Conservation (phyloP, 2,888 invertebrate genomes). For the Andrena flavipes region DNA sequence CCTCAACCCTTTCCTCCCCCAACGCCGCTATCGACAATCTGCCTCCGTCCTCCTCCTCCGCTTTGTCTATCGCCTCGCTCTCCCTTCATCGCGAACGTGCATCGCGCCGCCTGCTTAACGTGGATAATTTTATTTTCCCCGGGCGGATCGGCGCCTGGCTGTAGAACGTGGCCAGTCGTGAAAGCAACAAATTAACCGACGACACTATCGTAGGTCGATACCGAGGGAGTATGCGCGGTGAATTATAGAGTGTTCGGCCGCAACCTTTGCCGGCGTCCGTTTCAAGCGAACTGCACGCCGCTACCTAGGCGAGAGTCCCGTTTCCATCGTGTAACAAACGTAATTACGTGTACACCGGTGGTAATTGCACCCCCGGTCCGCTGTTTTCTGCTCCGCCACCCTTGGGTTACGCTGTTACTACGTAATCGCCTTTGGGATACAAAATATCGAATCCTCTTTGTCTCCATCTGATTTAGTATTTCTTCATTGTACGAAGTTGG, state of each 20-base stretch:
- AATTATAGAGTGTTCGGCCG: conserved; percentile 45
- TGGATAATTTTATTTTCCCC: conserved; percentile 65
- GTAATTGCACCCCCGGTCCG: conserved; percentile 18
- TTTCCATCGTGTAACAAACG: conserved; percentile 46
- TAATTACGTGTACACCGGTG: conserved; percentile 38
- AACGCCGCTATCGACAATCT: neutral
- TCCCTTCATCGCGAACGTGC: conserved; percentile 47
- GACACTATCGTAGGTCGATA: conserved; percentile 61
- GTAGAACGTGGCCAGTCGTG: conserved; percentile 44
- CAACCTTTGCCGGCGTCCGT: conserved; percentile 42
- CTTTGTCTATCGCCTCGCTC: conserved; percentile 29
- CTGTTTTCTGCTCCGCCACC: neutral
- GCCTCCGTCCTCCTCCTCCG: neutral
- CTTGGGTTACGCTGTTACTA: neutral
- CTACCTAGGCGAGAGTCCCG: conserved; percentile 37
- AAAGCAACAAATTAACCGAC: conserved; percentile 65
- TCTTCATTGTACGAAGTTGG: no score
- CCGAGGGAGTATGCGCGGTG: conserved; percentile 31
- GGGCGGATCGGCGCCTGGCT: conserved; percentile 22
- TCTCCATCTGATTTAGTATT: no score
- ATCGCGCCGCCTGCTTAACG: conserved; percentile 60
- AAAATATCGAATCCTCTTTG: neutral
- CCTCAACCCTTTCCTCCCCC: neutral
- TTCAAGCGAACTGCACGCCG: conserved; percentile 27
- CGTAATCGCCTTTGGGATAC: neutral